phyloP scores from a whole-genome alignment of 1,140 invertebrate genomes.

The Micrasema longulum region DNA sequence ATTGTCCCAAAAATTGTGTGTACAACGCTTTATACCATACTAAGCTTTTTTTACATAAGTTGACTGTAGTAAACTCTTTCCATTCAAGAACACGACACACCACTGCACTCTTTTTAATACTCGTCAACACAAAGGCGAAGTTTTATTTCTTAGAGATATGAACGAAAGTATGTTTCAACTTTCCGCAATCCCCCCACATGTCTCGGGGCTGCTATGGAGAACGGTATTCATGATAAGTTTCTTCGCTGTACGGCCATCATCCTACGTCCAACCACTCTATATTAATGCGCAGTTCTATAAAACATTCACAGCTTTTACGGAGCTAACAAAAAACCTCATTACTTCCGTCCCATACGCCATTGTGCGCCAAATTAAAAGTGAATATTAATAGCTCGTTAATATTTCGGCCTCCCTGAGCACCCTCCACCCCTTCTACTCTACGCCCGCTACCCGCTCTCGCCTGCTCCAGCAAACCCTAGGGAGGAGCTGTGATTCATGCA shows the following conservation, averaged over 20 bases:
- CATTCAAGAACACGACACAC: no score
- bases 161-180: no score
- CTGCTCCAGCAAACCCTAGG: not conserved
- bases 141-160: no score
- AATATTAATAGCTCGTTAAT: slow-evolving; percentile 21
- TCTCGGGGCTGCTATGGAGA: no score
- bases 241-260: not conserved
- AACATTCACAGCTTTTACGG: slow-evolving; percentile 7
- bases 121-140: no score
- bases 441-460: not conserved
- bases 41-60: no score
- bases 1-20: no score
- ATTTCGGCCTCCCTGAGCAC: not conserved
- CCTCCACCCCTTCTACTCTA: no score
- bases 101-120: no score
- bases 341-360: not conserved
- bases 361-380: slow-evolving; percentile 15
- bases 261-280: not conserved
- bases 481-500: not conserved
- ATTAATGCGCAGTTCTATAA: slow-evolving; percentile 2
- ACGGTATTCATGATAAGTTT: not conserved
- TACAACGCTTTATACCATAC: no score
- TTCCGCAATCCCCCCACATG: no score
- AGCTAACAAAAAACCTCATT: slow-evolving; percentile 6
- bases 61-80: no score